A percentile compares a stretch with the other conserved stretches of the same genome.
Conservation (phyloP, 2,888 invertebrate species). For the Kryphioiulus occultus region DNA sequence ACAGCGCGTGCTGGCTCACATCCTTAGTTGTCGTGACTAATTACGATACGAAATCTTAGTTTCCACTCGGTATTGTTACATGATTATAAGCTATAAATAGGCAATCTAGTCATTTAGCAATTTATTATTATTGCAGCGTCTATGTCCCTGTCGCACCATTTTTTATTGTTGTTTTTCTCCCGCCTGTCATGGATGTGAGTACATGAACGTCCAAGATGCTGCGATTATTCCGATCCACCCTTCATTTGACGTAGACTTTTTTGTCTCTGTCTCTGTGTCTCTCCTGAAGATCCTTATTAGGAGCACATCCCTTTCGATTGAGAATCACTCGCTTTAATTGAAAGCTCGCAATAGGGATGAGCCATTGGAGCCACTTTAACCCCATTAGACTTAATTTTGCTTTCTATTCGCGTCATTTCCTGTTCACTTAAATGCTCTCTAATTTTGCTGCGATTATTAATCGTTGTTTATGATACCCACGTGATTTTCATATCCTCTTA, state of each 20-base stretch:
- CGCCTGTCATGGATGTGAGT: not conserved
- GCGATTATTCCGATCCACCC: not conserved
- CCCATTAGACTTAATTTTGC: slow-evolving; percentile 46
- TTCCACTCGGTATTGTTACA: not conserved
- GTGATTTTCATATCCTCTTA: slow-evolving; percentile 44
- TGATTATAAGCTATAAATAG: not conserved
- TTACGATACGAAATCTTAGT: not conserved
- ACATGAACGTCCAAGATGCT: not conserved
- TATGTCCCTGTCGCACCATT: not conserved
- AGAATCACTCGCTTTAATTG: slow-evolving; percentile 47
- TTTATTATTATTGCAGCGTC: not conserved
- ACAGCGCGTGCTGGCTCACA: not conserved
- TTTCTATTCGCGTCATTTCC: slow-evolving; percentile 48
- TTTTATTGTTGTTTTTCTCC: not conserved
- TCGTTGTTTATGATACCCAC: slow-evolving; percentile 45
- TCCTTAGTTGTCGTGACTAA: not conserved
- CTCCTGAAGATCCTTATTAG: slow-evolving; percentile 21
- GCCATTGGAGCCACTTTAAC: slow-evolving; percentile 41
- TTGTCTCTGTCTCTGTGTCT: not conserved
- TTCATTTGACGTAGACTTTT: not conserved
- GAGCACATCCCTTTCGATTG: slow-evolving; percentile 39
- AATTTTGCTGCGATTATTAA: slow-evolving; percentile 41
- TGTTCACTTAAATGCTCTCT: slow-evolving; percentile 45
- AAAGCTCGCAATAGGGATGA: slow-evolving; percentile 42
- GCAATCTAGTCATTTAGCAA: not conserved